Evolutionary conservation across 2,797 vertebrate genomes (phyloP).

Genomic region (Eulemur rubriventer): DNA sequence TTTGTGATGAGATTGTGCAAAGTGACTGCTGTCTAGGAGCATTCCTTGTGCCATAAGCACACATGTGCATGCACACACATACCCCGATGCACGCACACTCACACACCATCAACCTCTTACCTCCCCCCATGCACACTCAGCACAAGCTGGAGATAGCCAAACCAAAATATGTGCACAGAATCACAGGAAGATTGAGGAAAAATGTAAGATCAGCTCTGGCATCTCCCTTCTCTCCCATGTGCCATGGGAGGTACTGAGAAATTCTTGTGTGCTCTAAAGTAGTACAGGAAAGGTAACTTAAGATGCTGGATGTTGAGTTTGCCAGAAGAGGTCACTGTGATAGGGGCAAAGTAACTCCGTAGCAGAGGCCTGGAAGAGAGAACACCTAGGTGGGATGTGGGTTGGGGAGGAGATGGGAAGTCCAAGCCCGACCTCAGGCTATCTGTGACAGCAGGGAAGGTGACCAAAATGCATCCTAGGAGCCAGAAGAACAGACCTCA

Average conservation of each 20-base stretch:
- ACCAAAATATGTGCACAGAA: not conserved
- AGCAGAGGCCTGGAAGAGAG: not conserved
- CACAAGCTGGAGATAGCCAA: not conserved
- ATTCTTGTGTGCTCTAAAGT: not conserved
- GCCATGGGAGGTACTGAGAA: not conserved
- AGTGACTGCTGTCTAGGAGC: not conserved
- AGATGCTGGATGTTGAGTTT: not conserved
- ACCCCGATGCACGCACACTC: too few relatives aligned
- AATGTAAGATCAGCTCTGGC: not conserved
- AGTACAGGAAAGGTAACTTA: not conserved
- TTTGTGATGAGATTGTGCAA: not conserved
- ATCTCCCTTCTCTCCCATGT: not conserved
- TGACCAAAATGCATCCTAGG: not conserved
- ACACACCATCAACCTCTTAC: not conserved
- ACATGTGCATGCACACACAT: not conserved
- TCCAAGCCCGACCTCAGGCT: not conserved
- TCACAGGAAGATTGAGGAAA: not conserved
- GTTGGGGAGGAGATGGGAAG: not conserved
- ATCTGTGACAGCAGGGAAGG: not conserved
- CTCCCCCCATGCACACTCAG: not conserved
- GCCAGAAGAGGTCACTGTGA: slow-evolving; percentile 1
- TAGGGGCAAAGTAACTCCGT: not conserved
- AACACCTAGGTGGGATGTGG: not conserved
- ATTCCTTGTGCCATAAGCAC: not conserved
- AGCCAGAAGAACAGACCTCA: not conserved